phyloP scores from a whole-genome alignment of 2,888 invertebrate genomes.

The Tholera decimalis region DNA sequence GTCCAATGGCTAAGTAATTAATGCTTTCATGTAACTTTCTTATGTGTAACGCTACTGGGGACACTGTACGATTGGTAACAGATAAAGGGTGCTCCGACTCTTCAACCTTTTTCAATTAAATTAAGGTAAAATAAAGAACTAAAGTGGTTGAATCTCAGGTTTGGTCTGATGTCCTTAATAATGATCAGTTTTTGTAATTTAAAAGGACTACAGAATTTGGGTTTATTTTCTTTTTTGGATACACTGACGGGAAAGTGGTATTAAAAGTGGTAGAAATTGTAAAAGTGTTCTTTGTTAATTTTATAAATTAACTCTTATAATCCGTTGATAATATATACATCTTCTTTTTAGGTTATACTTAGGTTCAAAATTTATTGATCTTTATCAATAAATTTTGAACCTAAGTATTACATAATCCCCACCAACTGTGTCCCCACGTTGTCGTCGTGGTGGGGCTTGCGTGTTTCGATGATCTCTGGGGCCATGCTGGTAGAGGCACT shows the following conservation, averaged over 20 bases:
- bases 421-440: too few relatives aligned
- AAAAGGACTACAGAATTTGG: conserved; percentile 18
- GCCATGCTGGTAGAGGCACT: too few relatives aligned
- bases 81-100: conserved; percentile 62
- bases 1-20: conserved; percentile 84
- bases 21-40: conserved; percentile 83
- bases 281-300: too few relatives aligned
- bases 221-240: background rate
- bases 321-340: too few relatives aligned
- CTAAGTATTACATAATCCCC: too few relatives aligned
- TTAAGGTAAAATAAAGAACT: conserved; percentile 46
- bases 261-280: background rate
- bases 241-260: background rate
- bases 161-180: conserved; percentile 27
- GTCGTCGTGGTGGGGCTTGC: too few relatives aligned
- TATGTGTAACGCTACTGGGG: conserved; percentile 71
- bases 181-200: conserved; percentile 37
- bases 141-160: conserved; percentile 30
- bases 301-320: too few relatives aligned
- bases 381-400: too few relatives aligned
- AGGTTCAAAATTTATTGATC: too few relatives aligned
- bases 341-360: too few relatives aligned
- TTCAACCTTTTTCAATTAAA: conserved; percentile 59
- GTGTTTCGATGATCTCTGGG: too few relatives aligned
- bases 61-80: conserved; percentile 70